Evolutionary conservation across 2,797 vertebrate genomes (phyloP).

Genomic region (Paedocypris micromegethes): DNA sequence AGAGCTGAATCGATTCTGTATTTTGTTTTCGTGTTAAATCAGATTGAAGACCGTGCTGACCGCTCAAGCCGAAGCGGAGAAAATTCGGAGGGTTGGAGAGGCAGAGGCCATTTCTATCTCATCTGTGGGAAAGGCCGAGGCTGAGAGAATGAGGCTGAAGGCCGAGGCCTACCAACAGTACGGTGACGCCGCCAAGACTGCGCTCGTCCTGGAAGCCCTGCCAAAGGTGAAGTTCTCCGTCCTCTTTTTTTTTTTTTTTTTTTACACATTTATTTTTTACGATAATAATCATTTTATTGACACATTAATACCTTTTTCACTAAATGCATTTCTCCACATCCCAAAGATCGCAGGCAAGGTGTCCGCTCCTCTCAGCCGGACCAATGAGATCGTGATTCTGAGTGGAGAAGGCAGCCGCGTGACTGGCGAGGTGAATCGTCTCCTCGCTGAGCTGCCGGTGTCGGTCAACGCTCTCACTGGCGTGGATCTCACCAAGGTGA

Average conservation of each 20-base stretch:
- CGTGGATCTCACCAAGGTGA: constrained; percentile 78
- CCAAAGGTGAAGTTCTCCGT: constrained; percentile 67
- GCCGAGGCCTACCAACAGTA: constrained; percentile 79
- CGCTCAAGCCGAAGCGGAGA: constrained; percentile 80
- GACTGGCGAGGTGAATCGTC: constrained; percentile 68
- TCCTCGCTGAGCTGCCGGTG: constrained; percentile 76
- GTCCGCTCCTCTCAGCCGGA: constrained; percentile 78
- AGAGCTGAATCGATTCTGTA: too few relatives aligned
- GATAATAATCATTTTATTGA: too few relatives aligned
- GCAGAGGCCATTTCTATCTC: constrained; percentile 77
- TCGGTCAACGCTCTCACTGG: constrained; percentile 80
- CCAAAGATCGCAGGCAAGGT: constrained; percentile 83
- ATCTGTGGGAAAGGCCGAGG: constrained; percentile 75
- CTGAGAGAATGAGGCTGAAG: constrained; percentile 80
- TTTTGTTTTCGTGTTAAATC: constrained; percentile 10
- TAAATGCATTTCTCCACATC: neutral
- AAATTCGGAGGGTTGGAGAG: constrained; percentile 77
- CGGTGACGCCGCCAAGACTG: constrained; percentile 75
- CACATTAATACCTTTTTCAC: too few relatives aligned
- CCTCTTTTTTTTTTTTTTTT: too few relatives aligned
- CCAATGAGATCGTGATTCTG: constrained; percentile 79
- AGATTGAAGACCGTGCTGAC: constrained; percentile 77
- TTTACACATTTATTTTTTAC: too few relatives aligned
- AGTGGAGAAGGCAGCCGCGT: constrained; percentile 70
- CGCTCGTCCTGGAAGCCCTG: constrained; percentile 76